Conservation (phyloP, 2,113 vertebrate genomes). For the Hypanus sabinus region DNA sequence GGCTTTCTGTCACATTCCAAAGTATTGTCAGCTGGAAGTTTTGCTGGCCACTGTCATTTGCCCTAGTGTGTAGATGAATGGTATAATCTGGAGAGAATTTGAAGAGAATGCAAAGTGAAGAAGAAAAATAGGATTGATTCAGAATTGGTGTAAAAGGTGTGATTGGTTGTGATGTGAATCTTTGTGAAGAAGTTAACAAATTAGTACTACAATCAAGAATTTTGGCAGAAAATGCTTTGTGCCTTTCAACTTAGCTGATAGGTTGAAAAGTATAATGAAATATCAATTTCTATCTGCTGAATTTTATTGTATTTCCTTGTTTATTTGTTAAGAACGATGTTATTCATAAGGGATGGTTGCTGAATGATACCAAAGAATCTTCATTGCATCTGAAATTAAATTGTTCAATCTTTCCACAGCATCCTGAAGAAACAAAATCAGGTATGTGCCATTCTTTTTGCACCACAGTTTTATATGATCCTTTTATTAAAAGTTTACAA, state of each 20-base stretch:
- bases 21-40: too few relatives aligned
- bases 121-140: too few relatives aligned
- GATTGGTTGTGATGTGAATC: too few relatives aligned
- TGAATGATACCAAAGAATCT: background rate
- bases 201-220: background rate
- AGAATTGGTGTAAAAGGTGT: too few relatives aligned
- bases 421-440: background rate
- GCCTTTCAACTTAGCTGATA: background rate
- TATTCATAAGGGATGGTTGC: background rate
- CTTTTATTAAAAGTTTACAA: background rate
- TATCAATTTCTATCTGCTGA: background rate
- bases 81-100: too few relatives aligned
- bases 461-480: background rate
- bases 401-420: background rate
- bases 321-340: slow-evolving; percentile 13
- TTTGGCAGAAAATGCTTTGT: background rate
- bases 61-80: too few relatives aligned
- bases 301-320: background rate
- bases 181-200: background rate
- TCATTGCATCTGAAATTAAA: background rate
- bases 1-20: too few relatives aligned
- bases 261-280: background rate
- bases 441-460: background rate
- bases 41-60: too few relatives aligned
- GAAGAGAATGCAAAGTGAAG: too few relatives aligned